A percentile compares a stretch with the other conserved stretches of the same genome.
Evolutionary conservation across 2,888 invertebrate genomes (phyloP).

Genomic region (Azorinus chamasolen): DNA sequence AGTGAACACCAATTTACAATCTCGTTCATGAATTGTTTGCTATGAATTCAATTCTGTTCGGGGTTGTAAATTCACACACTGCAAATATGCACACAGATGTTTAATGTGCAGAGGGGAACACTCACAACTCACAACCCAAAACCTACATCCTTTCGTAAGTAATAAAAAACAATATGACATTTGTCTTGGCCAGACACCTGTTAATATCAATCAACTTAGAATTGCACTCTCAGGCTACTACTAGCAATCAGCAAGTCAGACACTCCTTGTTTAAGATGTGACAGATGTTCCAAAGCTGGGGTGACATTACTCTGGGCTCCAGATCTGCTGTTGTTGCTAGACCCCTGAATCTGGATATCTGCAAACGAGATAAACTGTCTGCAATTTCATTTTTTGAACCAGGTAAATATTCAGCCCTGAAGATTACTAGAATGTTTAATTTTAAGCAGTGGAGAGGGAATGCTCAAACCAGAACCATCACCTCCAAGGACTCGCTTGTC

Average conservation of each 20-base stretch:
- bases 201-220: too few relatives aligned
- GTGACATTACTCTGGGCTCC: slow-evolving; percentile 7
- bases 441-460: slow-evolving; percentile 23
- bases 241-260: slow-evolving; percentile 12
- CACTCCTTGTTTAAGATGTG: slow-evolving; percentile 2
- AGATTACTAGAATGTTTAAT: too few relatives aligned
- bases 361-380: too few relatives aligned
- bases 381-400: too few relatives aligned
- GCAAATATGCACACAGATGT: slow-evolving; percentile 7
- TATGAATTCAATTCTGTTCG: too few relatives aligned
- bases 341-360: slow-evolving; percentile 20
- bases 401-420: too few relatives aligned
- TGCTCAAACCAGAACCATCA: slow-evolving; percentile 35
- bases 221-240: too few relatives aligned
- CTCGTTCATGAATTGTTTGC: too few relatives aligned
- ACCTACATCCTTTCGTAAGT: not conserved
- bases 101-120: slow-evolving; percentile 6
- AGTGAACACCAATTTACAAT: too few relatives aligned
- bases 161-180: too few relatives aligned
- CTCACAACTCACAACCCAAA: slow-evolving; percentile 1
- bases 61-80: slow-evolving; percentile 3
- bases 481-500: slow-evolving; percentile 17
- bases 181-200: too few relatives aligned
- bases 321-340: too few relatives aligned
- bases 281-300: slow-evolving; percentile 24